Conservation (phyloP, 2,113 vertebrate species). For the Hipposideros armiger region DNA sequence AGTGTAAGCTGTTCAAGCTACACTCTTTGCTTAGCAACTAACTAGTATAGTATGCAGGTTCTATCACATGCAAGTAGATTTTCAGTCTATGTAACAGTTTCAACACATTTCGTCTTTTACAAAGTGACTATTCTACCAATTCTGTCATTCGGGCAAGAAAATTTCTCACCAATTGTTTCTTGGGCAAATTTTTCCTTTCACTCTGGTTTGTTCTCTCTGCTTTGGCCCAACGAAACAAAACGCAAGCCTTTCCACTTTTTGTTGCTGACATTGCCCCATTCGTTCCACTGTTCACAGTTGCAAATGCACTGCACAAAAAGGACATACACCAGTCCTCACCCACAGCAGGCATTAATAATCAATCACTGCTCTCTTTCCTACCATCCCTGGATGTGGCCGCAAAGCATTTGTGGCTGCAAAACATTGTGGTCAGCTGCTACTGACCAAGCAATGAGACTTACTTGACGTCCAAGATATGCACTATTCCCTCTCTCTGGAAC, state of each 20-base stretch:
- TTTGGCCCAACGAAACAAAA: constrained; percentile 1
- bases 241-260: neutral
- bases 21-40: constrained; percentile 25
- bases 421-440: neutral
- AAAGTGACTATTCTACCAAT: constrained; percentile 44
- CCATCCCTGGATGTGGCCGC: neutral
- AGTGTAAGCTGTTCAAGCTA: neutral
- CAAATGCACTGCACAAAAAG: neutral
- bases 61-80: neutral
- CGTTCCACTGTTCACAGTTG: too few species aligned
- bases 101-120: neutral
- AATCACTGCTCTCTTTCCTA: neutral
- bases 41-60: neutral
- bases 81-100: constrained; percentile 42
- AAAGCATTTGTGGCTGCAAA: neutral
- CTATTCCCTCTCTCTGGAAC: neutral
- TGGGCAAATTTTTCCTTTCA: neutral
- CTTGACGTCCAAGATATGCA: neutral
- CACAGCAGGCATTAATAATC: neutral
- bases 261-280: accelerated
- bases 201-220: neutral
- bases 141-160: constrained; percentile 36
- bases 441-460: neutral
- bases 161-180: constrained; percentile 51
- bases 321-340: neutral